Percentiles rank a stretch among this genome's conserved stretches.
phyloP scores from a whole-genome alignment of 2,113 vertebrate species.

The Chloebia gouldiae region DNA sequence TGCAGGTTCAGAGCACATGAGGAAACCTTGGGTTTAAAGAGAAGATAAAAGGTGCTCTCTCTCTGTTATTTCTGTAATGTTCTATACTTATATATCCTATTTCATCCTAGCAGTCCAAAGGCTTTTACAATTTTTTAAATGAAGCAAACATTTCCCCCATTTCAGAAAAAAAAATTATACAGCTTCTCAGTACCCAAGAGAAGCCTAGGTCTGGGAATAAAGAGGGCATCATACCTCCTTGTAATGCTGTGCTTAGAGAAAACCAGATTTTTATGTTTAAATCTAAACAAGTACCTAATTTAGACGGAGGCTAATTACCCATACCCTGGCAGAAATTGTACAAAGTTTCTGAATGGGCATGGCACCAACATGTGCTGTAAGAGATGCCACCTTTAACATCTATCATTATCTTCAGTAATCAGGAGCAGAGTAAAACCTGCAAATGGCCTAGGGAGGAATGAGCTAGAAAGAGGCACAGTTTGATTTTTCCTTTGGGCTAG shows the following conservation, averaged over 20 bases:
- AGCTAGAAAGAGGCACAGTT: not conserved
- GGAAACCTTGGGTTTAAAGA: not conserved
- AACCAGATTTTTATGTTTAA: not conserved
- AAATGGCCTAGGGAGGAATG: not conserved
- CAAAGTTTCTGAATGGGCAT: not conserved
- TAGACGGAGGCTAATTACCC: not conserved
- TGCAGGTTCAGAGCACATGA: not conserved
- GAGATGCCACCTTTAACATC: not conserved
- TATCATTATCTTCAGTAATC: not conserved
- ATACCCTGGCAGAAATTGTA: not conserved
- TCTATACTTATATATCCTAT: not conserved
- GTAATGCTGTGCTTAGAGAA: not conserved
- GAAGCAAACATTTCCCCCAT: not conserved
- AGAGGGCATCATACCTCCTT: not conserved
- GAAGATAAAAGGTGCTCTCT: not conserved
- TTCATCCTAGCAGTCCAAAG: not conserved
- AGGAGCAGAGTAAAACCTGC: not conserved
- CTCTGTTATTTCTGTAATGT: not conserved
- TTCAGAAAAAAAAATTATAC: not conserved
- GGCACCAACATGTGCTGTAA: not conserved
- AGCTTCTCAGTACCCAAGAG: not conserved
- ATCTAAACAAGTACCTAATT: not conserved
- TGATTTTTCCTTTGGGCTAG: constrained; percentile 24
- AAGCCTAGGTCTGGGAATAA: not conserved
- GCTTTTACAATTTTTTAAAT: not conserved